Conservation (phyloP, 2,113 vertebrate species). For the Myotis lucifugus region DNA sequence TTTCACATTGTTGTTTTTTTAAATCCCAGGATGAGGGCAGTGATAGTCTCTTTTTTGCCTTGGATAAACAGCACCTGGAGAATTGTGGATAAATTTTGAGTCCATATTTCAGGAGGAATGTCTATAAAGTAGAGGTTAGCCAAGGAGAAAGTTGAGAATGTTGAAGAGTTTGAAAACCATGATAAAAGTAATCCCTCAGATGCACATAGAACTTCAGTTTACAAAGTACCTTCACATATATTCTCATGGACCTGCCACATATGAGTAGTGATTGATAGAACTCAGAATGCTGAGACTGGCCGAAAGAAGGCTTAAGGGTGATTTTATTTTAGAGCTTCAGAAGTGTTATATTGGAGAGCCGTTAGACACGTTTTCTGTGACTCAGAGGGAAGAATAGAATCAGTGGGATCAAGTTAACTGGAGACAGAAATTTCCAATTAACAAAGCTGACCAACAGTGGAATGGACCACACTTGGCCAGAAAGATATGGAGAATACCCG, state of each 20-base stretch:
- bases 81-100: background rate
- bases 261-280: background rate
- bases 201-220: background rate
- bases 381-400: background rate
- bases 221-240: background rate
- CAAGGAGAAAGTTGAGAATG: background rate
- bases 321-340: slow-evolving; percentile 21
- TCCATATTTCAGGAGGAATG: background rate
- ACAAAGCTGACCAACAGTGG: background rate
- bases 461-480: background rate
- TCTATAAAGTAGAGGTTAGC: background rate
- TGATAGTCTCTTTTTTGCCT: background rate
- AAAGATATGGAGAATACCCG: background rate
- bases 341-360: background rate
- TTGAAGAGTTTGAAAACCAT: background rate
- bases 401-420: background rate
- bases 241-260: background rate
- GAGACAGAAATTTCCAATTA: background rate
- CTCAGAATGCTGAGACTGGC: background rate
- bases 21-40: background rate
- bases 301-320: background rate
- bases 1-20: background rate
- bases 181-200: background rate
- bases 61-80: background rate
- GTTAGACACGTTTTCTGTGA: background rate